Base-by-base conservation (phyloP, 2,888 invertebrate genomes). In the Eupelmus urozonus region DNA sequence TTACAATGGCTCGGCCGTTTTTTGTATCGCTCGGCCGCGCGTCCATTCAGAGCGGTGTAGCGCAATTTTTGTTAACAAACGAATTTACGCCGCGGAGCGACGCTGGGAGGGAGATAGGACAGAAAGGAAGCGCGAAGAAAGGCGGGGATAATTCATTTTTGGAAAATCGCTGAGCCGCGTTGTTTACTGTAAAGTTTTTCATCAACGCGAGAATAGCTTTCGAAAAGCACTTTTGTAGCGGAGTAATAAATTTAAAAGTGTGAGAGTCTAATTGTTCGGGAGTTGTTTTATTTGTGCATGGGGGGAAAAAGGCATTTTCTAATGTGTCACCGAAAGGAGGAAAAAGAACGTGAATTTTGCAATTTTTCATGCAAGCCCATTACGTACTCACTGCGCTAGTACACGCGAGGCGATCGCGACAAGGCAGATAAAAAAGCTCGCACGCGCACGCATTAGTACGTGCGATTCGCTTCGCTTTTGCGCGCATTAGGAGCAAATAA, bases 361-460 rank as follows among this genome's bases (percentile, higher is more conserved):
- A 60, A 59, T 60, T 71, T 71, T 71, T 71, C 60, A 60, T 34
- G 34, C 51, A 70, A 59, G 57, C 18, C 11, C 45, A 60, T 29
- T 18, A 25, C 13, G 7, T n/a, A 29, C 34, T 45, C 42, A 71
- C 34, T 71, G 60, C 71, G 34, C 1, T 11, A 1, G n/a, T 9
- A 60, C 71, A 71, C 71, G 71, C 71, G 18, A 71, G 2, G 29
- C 49, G 49, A 71, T 70, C 55, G 11, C 27, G 27, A n/a, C 23
- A 34, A 34, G 0, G 45, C 29, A 20, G 71, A 71, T 71, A 71
- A 71, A 71, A 27, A n/a, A n/a, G n/a, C n/a, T n/a, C 60, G 16
- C 20, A 70, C 69, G 69, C 69, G 49, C 60, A 25, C 25, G 18
- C 49, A 49, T 27, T 23, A 0, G 23, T 67, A 29, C 27, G 40